Base-by-base conservation (phyloP, 2,797 vertebrate species). In the Falco naumanni region DNA sequence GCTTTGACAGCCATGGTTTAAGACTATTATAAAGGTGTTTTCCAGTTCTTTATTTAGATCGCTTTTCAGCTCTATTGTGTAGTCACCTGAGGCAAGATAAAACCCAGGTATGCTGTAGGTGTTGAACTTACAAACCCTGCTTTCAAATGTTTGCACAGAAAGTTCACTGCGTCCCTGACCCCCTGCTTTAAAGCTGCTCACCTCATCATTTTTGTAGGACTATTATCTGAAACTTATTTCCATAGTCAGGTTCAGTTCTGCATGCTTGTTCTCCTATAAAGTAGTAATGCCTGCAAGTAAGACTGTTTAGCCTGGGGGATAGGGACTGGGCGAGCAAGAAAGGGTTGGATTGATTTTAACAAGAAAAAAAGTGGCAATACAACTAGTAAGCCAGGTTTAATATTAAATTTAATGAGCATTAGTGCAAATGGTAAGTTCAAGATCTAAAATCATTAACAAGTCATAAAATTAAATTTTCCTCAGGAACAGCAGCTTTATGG, bases 361-460 rank as follows among this genome's bases (percentile, higher is more conserved):
- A 16, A 57, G 59, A 16, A 61, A 71, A 81, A 21, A 50, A n/a
- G 45, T 72, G 37, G 12, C 7, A 65, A 39, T 53, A 25, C 8
- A 78, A 54, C 16, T n/a, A 84, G 25, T 8, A 47, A 88, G 21
- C 21, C 59, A 76, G 39, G 37, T 85, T 91, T 79, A 95, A 72
- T 88, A 91, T 87, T 87, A 78, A 78, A 78, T 90, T 93, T 91
- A 90, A 87, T 72, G 14, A 79, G 13, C 11, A 7, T 72, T 84
- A 51, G 33, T 47, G 80, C 70, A 94, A 93, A 80, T 31, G 37
- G 19, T 34, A 78, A 91, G 47, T 81, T 94, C 4, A 22, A 93
- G 65, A 61, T 92, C 43, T 82, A 53, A 93, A 90, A 10, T 64
- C 54, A 57, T 93, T 93, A 95, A 47, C 77, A 84, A 88, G 66